phyloP scores from a whole-genome alignment of 1,140 invertebrate genomes.

The Teleogryllus occipitalis region DNA sequence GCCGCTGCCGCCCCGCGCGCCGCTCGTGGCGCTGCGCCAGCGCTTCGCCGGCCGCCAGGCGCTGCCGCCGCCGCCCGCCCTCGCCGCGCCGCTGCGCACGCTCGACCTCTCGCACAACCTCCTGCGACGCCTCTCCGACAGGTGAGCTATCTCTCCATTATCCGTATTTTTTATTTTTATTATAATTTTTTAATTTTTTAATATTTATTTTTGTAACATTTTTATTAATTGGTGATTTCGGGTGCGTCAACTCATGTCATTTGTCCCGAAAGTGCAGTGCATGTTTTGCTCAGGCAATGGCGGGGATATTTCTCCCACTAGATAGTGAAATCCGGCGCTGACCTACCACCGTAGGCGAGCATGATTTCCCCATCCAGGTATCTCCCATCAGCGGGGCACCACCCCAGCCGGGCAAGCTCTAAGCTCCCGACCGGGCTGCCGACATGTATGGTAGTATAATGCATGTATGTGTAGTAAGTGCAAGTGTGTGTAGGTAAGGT shows the following conservation, averaged over 20 bases:
- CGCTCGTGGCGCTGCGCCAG: constrained; percentile 69
- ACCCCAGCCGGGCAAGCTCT: no score
- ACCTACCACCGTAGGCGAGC: background rate
- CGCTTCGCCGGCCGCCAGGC: constrained; percentile 66
- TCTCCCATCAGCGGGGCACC: no score
- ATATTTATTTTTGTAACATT: background rate
- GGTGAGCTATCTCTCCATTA: constrained; percentile 28
- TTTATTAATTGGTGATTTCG: background rate
- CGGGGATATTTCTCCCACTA: background rate
- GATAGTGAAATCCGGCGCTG: background rate
- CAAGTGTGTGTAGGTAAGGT: no score
- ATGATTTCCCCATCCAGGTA: background rate
- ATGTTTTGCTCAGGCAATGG: background rate
- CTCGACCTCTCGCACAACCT: constrained; percentile 77
- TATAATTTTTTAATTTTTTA: background rate
- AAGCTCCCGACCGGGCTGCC: no score
- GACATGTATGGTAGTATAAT: no score
- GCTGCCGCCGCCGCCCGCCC: constrained; percentile 57
- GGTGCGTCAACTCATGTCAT: background rate
- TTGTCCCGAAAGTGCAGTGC: background rate
- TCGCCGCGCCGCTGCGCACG: constrained; percentile 47
- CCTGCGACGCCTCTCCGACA: constrained; percentile 67
- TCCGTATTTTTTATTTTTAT: background rate
- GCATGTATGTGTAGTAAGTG: no score
- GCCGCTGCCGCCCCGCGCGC: constrained; percentile 62